Evolutionary conservation across 2,888 invertebrate genomes (phyloP).

Genomic region (Petrolisthes manimaculis): DNA sequence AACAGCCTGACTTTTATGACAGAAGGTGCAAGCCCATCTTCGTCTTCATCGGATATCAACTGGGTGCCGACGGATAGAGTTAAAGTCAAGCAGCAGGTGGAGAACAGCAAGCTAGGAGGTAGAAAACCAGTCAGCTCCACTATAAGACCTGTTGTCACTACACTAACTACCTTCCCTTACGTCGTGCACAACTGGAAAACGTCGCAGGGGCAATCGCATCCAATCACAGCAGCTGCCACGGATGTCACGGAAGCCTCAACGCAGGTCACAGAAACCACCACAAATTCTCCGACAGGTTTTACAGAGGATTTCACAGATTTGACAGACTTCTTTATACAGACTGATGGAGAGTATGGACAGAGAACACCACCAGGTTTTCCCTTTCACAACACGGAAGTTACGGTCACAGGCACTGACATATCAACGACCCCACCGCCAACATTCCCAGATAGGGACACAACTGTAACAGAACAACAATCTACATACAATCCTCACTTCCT

Average conservation of each 20-base stretch:
- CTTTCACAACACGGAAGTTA: neutral
- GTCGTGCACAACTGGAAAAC: too few species aligned
- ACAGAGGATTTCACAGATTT: neutral
- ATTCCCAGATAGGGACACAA: too few species aligned
- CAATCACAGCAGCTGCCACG: neutral
- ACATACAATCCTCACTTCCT: neutral
- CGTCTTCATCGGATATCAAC: slow-evolving; percentile 4
- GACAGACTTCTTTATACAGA: neutral
- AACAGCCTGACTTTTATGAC: slow-evolving; percentile 47
- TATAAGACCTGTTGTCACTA: neutral
- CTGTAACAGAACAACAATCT: neutral
- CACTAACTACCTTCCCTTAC: neutral
- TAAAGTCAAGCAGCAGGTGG: slow-evolving; percentile 39
- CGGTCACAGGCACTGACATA: neutral
- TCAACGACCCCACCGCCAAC: neutral
- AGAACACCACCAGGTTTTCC: too few species aligned
- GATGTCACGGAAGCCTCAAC: neutral
- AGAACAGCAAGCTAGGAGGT: slow-evolving; percentile 45
- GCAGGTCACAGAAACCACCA: neutral
- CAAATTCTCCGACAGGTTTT: neutral
- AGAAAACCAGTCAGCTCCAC: neutral
- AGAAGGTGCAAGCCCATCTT: neutral
- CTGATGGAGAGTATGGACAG: neutral
- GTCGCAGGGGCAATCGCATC: too few species aligned
- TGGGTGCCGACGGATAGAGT: slow-evolving; percentile 18